A percentile compares a stretch with the other conserved stretches of the same genome.
phyloP scores from a whole-genome alignment of 2,113 vertebrate species.

The Myiozetetes cayanensis region DNA sequence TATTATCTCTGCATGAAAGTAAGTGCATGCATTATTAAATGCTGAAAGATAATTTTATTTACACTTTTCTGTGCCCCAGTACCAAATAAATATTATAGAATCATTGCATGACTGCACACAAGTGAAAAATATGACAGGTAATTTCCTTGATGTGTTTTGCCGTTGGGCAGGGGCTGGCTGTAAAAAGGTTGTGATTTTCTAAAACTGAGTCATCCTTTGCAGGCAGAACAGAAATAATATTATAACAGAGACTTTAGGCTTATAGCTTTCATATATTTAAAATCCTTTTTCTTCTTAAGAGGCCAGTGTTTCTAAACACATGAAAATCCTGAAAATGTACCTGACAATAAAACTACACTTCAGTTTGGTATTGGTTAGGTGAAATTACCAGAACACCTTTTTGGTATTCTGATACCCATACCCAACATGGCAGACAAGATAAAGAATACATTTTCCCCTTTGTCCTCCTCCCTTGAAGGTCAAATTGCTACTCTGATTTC shows the following conservation, averaged over 20 bases:
- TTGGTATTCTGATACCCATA: neutral
- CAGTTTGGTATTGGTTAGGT: fast-evolving
- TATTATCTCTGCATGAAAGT: neutral
- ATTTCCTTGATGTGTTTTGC: neutral
- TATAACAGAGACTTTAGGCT: neutral
- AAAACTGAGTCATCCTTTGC: neutral
- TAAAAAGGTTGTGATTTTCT: neutral
- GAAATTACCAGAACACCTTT: neutral
- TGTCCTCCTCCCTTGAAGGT: neutral
- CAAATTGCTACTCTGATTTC: neutral
- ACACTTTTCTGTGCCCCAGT: neutral
- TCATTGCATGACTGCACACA: neutral
- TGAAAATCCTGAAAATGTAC: neutral
- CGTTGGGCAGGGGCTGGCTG: neutral
- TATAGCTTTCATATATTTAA: neutral
- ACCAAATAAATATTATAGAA: neutral
- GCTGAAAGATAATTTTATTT: neutral
- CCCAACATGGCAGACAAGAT: fast-evolving
- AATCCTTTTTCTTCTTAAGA: neutral
- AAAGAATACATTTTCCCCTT: neutral
- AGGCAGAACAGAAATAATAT: neutral
- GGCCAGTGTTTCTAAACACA: neutral
- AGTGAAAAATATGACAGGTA: neutral
- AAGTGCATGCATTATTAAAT: neutral
- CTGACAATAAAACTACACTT: neutral